phyloP scores from a whole-genome alignment of 2,888 invertebrate species.

The Tetanocera ferruginea region DNA sequence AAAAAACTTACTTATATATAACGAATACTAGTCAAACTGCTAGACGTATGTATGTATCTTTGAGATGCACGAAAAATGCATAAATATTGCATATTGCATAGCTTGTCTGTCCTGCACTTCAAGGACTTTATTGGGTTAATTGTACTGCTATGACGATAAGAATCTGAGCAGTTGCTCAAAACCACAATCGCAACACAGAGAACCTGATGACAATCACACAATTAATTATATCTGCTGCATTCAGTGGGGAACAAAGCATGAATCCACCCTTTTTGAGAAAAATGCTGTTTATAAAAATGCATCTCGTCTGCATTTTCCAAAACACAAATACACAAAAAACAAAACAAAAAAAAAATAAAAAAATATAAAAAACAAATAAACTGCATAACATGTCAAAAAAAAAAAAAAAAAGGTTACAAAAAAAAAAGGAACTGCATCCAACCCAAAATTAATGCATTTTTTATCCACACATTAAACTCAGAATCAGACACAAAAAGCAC shows the following conservation, averaged over 20 bases:
- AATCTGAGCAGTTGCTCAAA: slow-evolving; percentile 49
- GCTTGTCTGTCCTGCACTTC: slow-evolving; percentile 30
- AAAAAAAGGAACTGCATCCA: not conserved
- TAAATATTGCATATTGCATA: too few species aligned
- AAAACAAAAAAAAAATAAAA: not conserved
- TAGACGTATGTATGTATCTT: too few species aligned
- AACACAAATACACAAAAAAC: not conserved
- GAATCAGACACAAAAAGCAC: slow-evolving; percentile 23
- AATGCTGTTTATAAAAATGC: slow-evolving; percentile 18
- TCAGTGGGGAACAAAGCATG: not conserved
- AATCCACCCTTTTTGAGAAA: slow-evolving; percentile 26
- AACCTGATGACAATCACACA: slow-evolving; percentile 3
- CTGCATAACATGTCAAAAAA: slow-evolving; percentile 15
- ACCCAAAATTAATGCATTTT: slow-evolving; percentile 24
- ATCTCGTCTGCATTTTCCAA: slow-evolving; percentile 3
- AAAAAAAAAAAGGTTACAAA: not conserved
- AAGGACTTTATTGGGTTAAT: slow-evolving; percentile 64
- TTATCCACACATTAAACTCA: slow-evolving; percentile 11
- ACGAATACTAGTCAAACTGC: not conserved
- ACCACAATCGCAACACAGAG: slow-evolving; percentile 29
- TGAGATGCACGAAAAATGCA: too few species aligned
- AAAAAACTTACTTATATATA: not conserved
- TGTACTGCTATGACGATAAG: slow-evolving; percentile 56
- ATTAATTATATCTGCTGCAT: slow-evolving; percentile 7
- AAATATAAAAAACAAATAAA: slow-evolving; percentile 5